Base-by-base conservation (phyloP, 2,113 vertebrate species). In the Rhea pennata region DNA sequence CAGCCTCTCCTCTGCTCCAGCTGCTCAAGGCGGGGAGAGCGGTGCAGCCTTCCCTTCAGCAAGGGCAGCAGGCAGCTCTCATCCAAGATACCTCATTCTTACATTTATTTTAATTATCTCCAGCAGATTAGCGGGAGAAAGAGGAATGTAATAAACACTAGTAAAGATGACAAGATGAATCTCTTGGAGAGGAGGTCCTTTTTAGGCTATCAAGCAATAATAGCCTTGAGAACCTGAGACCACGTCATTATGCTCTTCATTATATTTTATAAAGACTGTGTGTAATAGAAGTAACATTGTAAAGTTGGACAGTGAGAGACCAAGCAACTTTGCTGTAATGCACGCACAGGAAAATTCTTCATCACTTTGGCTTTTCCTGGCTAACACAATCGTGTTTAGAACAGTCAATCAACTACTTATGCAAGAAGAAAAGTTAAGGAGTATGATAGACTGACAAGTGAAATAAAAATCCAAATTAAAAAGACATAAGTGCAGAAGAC, bases 371-470 rank as follows among this genome's bases (percentile, higher is more conserved):
- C n/a, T 95, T 81, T 95, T 90, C 80, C 74, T 96, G 74, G 59
- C 33, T 91, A 66, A n/a, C 33, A 87, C 16, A 70, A 75, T 95
- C 97, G 50, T 87, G 53, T 62, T 96, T 96, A 72, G 93, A 96
- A 91, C 54, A 56, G 54, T 67, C n/a, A 26, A 69, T 76, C 72
- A 94, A 71, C 9, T 8, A 79, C 77, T 64, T 85, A 83, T 10
- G 42, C 87, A 96, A 46, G 80, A 86, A 89, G 42, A 87, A 91
- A 84, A 83, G 50, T 27, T 79, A 48, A 72, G 94, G 91, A 86
- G 74, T 76, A 89, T 75, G 93, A 39, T 13, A 84, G 78, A 61
- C 31, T 51, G 23, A 81, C 15, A 82, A 80, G 73, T 12, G 71
- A 65, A 94, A 87, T 92, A 69, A 90, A 87, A 77, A 73, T 67